phyloP scores from a whole-genome alignment of 2,797 vertebrate genomes.

The Epinephelus awoara region DNA sequence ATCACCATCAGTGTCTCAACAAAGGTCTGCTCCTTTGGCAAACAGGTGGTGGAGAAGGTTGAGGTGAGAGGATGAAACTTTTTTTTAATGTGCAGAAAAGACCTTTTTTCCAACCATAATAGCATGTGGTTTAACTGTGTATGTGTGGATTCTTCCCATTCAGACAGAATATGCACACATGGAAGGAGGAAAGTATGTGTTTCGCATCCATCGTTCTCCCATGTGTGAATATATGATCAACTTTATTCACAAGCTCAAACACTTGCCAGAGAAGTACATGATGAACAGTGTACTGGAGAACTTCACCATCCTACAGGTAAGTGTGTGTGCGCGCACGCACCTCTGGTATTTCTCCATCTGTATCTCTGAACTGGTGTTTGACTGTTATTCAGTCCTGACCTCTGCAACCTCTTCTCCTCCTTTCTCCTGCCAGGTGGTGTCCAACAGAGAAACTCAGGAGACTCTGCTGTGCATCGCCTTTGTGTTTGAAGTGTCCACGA shows the following conservation, averaged over 20 bases:
- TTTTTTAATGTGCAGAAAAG: neutral
- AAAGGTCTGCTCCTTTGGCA: constrained; percentile 97
- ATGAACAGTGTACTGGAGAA: constrained; percentile 99
- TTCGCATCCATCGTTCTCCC: constrained; percentile 94
- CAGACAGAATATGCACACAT: constrained; percentile 94
- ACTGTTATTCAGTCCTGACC: neutral
- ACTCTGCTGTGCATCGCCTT: constrained; percentile 97
- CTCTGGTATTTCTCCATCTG: neutral
- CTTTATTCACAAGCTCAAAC: constrained; percentile 98
- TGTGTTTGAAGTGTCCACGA: constrained; percentile 96
- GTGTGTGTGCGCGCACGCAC: neutral
- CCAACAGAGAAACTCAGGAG: constrained; percentile 97
- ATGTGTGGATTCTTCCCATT: neutral
- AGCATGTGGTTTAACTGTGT: neutral
- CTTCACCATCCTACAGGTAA: constrained; percentile 97
- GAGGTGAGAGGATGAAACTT: constrained; percentile 87
- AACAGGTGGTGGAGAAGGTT: constrained; percentile 97
- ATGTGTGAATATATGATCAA: constrained; percentile 99
- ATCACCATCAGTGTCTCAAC: constrained; percentile 97
- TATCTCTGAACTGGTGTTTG: neutral
- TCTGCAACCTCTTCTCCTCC: neutral
- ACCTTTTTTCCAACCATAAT: neutral
- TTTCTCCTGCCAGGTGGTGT: constrained; percentile 89
- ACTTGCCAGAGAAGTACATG: constrained; percentile 98
- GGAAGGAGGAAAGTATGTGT: constrained; percentile 94